Evolutionary conservation across 2,113 vertebrate genomes (phyloP).

Genomic region (Puma concolor): DNA sequence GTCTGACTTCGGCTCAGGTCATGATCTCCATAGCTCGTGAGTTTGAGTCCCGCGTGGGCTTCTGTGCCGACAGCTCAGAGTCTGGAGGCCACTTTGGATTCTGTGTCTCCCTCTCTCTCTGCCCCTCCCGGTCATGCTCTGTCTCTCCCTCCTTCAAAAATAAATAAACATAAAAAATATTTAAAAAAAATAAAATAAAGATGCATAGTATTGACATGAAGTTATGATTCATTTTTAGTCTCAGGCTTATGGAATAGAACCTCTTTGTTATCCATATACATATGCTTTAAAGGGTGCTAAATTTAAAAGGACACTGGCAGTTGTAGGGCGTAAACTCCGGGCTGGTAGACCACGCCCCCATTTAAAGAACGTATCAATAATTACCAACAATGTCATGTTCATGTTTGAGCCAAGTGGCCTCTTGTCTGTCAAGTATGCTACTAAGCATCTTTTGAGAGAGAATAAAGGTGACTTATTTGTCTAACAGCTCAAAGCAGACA

Average conservation of each 20-base stretch:
- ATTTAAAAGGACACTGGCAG: neutral
- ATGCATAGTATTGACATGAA: no score
- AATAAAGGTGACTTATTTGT: neutral
- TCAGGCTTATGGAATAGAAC: neutral
- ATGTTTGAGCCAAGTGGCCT: neutral
- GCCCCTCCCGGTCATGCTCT: no score
- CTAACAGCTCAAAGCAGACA: neutral
- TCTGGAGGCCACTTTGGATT: no score
- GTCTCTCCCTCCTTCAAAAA: no score
- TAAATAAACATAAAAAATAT: no score
- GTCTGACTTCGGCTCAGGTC: no score
- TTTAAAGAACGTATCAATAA: neutral
- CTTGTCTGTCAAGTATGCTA: neutral
- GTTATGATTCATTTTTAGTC: neutral
- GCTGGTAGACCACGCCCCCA: neutral
- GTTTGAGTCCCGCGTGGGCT: no score
- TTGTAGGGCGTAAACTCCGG: neutral
- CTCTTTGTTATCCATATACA: neutral
- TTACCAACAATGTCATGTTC: neutral
- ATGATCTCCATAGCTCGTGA: no score
- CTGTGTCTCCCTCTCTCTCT: no score
- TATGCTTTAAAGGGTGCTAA: neutral
- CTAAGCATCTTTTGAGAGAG: conserved; percentile 1
- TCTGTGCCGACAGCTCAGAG: no score
- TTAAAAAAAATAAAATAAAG: neutral